These are phyloP conservation scores for Synanthedon formicaeformis DNA, from an alignment of 2,888 invertebrate genomes.

Conservation along the genomic window DNA sequence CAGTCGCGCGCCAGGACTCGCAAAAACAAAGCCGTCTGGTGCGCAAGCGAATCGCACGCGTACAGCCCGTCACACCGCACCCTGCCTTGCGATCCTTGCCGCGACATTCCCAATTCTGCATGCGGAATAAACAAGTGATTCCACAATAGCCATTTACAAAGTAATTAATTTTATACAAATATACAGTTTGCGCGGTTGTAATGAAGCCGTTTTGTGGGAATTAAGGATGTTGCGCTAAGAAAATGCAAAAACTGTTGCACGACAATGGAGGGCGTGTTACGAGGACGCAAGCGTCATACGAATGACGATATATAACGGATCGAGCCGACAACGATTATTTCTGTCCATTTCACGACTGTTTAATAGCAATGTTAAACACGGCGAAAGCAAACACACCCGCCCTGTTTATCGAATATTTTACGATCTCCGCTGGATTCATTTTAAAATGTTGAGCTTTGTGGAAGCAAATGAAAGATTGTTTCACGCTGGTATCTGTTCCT, in stretches of 20 bases:
- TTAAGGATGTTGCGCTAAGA: constrained; percentile 42
- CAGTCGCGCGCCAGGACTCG: constrained; percentile 47
- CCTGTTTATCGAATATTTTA: constrained; percentile 70
- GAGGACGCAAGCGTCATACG: constrained; percentile 58
- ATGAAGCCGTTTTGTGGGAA: constrained; percentile 33
- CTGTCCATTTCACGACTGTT: constrained; percentile 69
- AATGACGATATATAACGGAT: constrained; percentile 64
- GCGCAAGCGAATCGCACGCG: constrained; percentile 22
- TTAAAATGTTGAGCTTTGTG: constrained; percentile 63
- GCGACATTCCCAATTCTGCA: constrained; percentile 3
- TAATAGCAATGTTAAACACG: constrained; percentile 69
- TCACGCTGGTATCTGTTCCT: constrained; percentile 44
- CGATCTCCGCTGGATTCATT: constrained; percentile 62
- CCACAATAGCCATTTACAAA: constrained; percentile 18
- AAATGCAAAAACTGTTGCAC: constrained; percentile 28
- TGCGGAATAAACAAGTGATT: constrained; percentile 9
- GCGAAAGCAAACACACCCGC: constrained; percentile 66
- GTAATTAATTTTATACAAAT: constrained; percentile 24
- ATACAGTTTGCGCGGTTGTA: constrained; percentile 25
- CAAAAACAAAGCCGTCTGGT: constrained; percentile 58
- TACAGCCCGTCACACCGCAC: neutral
- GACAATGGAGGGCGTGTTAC: constrained; percentile 42
- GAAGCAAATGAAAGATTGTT: constrained; percentile 62
- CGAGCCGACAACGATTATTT: constrained; percentile 58
- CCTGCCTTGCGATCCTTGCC: neutral